phyloP scores from a whole-genome alignment of 2,888 invertebrate species.

The Odontomyia ornata region DNA sequence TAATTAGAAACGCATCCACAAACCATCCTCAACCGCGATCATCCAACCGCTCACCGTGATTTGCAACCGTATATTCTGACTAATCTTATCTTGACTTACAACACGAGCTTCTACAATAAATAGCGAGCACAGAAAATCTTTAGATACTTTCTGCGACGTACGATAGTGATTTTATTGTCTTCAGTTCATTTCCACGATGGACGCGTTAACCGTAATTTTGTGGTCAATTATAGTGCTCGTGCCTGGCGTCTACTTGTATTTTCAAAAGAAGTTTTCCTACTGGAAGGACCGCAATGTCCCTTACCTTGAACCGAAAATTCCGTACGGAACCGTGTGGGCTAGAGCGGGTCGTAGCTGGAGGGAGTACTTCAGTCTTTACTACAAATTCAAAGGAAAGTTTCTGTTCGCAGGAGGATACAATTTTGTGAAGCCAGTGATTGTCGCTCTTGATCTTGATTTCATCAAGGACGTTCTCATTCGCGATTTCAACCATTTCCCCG shows the following conservation, averaged over 20 bases:
- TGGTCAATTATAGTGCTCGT: conserved; percentile 3
- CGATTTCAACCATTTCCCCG: conserved; percentile 4
- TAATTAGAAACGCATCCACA: no score
- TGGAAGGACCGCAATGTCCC: conserved; percentile 38
- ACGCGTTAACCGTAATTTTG: neutral
- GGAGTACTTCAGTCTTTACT: neutral
- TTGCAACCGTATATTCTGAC: no score
- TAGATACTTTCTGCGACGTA: no score
- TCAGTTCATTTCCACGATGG: neutral
- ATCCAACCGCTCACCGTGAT: no score
- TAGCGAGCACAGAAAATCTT: no score
- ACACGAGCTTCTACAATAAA: no score
- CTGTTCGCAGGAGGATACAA: conserved; percentile 9
- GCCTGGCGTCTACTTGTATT: neutral
- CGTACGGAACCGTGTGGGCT: neutral
- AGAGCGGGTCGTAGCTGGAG: neutral
- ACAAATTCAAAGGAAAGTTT: neutral
- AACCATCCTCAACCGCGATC: no score
- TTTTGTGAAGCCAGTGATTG: neutral
- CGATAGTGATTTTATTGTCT: no score
- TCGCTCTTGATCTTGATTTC: conserved; percentile 5
- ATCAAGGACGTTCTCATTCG: conserved; percentile 1
- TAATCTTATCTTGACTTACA: no score
- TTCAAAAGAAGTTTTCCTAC: conserved; percentile 10
- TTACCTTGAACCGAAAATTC: neutral